Conservation (phyloP, 2,797 vertebrate genomes). For the Erethizon dorsatum region DNA sequence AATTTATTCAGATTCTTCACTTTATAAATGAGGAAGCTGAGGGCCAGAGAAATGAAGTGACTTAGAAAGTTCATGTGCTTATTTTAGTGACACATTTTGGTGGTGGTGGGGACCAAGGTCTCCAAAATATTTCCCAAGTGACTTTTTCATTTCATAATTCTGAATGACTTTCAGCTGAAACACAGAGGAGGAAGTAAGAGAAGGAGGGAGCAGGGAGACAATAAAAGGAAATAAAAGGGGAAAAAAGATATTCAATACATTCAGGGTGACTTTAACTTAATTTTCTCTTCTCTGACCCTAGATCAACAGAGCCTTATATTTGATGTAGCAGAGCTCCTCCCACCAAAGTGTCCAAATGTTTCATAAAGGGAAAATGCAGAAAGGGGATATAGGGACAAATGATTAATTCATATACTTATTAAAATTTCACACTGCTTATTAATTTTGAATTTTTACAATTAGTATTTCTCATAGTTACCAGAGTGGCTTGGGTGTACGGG, state of each 20-base stretch:
- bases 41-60: background rate
- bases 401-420: slow-evolving; percentile 36
- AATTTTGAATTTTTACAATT: slow-evolving; percentile 29
- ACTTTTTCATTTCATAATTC: slow-evolving; percentile 7
- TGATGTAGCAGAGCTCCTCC: background rate
- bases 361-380: slow-evolving; percentile 4
- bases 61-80: background rate
- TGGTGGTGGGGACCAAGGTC: background rate
- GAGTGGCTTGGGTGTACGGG: background rate
- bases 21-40: slow-evolving; percentile 12
- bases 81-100: slow-evolving; percentile 8
- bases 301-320: background rate
- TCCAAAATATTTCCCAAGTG: background rate
- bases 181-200: background rate
- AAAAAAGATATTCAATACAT: background rate
- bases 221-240: background rate
- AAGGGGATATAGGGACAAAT: background rate
- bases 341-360: background rate
- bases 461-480: slow-evolving; percentile 3
- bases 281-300: background rate
- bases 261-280: background rate
- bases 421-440: background rate
- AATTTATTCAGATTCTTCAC: background rate
- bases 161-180: background rate
- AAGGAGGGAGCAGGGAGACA: background rate